Percentiles rank a stretch among this genome's conserved stretches.
Conservation (phyloP, 2,888 invertebrate species). For the Smittia sp. region DNA sequence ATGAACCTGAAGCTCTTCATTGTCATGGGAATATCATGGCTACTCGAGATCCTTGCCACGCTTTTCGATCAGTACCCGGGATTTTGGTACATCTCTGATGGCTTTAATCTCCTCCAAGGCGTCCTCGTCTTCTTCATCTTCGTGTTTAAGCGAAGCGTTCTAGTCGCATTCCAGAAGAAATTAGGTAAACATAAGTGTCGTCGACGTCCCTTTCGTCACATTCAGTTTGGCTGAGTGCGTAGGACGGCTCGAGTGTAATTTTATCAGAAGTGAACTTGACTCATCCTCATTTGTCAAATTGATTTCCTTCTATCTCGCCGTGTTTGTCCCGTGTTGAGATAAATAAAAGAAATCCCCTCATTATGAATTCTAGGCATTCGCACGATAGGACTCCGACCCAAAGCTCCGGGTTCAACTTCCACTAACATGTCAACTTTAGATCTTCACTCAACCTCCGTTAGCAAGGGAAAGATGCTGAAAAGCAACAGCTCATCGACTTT, state of each 20-base stretch:
- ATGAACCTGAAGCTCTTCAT: slow-evolving; percentile 72
- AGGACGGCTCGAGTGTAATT: too few relatives aligned
- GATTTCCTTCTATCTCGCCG: too few relatives aligned
- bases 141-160: slow-evolving; percentile 66
- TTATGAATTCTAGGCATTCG: slow-evolving; percentile 22
- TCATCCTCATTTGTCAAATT: too few relatives aligned
- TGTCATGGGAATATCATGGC: slow-evolving; percentile 77
- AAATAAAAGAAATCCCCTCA: not conserved
- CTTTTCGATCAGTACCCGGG: slow-evolving; percentile 56
- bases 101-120: slow-evolving; percentile 68
- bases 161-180: slow-evolving; percentile 59
- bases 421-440: slow-evolving; percentile 23
- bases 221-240: not conserved
- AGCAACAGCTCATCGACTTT: slow-evolving; percentile 10
- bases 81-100: slow-evolving; percentile 60
- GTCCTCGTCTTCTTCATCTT: slow-evolving; percentile 71
- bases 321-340: not conserved
- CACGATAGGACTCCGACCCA: slow-evolving; percentile 9
- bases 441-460: slow-evolving; percentile 25
- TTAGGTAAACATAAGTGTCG: slow-evolving; percentile 55
- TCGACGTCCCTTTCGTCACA: not conserved
- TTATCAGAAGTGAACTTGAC: too few relatives aligned
- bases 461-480: not conserved
- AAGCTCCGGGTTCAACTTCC: slow-evolving; percentile 17
- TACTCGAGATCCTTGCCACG: slow-evolving; percentile 64